Percentiles rank a stretch among this genome's conserved stretches.
Evolutionary conservation across 1,140 invertebrate genomes (phyloP).

Genomic region (Cyphomyrmex costatus): DNA sequence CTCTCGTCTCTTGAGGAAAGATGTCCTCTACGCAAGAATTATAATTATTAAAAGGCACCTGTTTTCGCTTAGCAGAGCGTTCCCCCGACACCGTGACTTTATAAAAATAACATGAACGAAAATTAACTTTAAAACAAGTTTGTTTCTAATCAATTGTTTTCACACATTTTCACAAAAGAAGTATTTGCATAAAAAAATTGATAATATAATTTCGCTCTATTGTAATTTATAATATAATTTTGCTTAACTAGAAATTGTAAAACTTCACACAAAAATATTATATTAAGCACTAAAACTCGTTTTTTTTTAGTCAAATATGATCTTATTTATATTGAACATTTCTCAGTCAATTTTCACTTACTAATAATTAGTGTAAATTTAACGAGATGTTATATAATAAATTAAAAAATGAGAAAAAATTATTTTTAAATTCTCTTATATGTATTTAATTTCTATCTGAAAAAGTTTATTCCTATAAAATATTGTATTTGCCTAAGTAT

Average conservation of each 20-base stretch:
- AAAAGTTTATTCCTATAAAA: background rate
- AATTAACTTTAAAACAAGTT: conserved; percentile 30
- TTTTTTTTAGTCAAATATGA: too few relatives aligned
- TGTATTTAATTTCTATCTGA: background rate
- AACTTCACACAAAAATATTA: too few relatives aligned
- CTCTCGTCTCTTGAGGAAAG: conserved; percentile 25
- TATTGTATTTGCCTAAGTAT: background rate
- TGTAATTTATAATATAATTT: too few relatives aligned
- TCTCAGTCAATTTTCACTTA: too few relatives aligned
- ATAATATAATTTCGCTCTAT: conserved; percentile 14
- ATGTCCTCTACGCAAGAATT: conserved; percentile 29
- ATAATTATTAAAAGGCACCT: conserved; percentile 51
- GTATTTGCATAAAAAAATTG: background rate
- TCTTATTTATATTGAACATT: too few relatives aligned
- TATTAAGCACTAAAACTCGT: too few relatives aligned
- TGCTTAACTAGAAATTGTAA: too few relatives aligned
- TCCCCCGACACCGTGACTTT: background rate
- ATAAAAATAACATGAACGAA: conserved; percentile 15
- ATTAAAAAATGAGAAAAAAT: background rate
- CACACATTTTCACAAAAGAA: background rate
- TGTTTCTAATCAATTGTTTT: conserved; percentile 30
- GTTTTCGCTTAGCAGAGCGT: conserved; percentile 14
- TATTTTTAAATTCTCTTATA: background rate
- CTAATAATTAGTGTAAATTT: background rate
- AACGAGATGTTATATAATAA: background rate